Conservation (phyloP, 2,113 vertebrate genomes). For the Pachyramphus minor region DNA sequence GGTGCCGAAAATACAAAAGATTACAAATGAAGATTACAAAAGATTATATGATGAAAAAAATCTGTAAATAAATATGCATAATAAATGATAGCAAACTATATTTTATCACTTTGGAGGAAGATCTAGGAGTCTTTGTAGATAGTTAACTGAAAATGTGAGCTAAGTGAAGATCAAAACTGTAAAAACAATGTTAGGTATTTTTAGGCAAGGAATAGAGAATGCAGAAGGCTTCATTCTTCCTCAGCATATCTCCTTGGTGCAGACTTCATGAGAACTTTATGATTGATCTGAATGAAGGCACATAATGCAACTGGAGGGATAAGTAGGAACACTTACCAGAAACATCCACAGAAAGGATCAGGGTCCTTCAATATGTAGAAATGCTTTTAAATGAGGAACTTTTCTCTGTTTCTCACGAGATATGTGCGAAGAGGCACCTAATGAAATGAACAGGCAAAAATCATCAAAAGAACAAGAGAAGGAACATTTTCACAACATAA, state of each 20-base stretch:
- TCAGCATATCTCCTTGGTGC: neutral
- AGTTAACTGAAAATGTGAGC: neutral
- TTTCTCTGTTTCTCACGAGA: neutral
- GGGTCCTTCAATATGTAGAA: neutral
- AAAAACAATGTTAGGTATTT: neutral
- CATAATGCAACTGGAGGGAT: neutral
- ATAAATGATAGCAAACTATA: neutral
- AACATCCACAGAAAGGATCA: neutral
- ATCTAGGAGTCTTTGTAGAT: neutral
- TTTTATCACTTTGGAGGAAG: neutral
- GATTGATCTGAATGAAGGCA: neutral
- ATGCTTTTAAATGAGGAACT: neutral
- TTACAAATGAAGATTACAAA: neutral
- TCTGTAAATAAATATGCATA: neutral
- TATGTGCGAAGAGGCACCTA: neutral
- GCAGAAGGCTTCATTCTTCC: neutral
- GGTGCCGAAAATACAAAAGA: neutral
- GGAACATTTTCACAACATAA: neutral
- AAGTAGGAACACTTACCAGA: neutral
- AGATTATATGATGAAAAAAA: neutral
- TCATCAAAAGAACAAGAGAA: neutral
- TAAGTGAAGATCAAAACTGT: neutral
- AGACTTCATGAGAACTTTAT: neutral
- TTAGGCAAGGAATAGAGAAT: neutral
- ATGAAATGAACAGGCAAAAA: neutral